Evolutionary conservation across 2,888 invertebrate species (phyloP).

Genomic region (Apeira syringaria): DNA sequence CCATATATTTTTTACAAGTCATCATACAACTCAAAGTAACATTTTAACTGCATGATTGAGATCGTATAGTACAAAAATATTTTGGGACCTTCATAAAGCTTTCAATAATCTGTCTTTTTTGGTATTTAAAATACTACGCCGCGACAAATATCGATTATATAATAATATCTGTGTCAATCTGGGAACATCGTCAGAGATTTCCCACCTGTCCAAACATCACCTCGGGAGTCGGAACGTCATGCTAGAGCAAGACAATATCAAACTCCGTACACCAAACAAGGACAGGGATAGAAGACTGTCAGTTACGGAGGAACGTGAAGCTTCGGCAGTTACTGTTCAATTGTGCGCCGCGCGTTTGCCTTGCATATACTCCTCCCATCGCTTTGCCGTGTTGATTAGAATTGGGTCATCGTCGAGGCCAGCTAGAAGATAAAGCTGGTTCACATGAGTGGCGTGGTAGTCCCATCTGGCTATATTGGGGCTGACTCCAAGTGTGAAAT

Average conservation of each 20-base stretch:
- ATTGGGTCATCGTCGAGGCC: conserved; percentile 93
- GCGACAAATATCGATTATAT: neutral
- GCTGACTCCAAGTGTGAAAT: conserved; percentile 93
- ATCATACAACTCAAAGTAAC: too few species aligned
- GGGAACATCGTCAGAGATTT: neutral
- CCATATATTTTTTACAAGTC: too few species aligned
- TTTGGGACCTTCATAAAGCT: conserved; percentile 2
- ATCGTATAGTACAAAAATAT: conserved; percentile 11
- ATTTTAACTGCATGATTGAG: too few species aligned
- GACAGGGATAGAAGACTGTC: conserved; percentile 20
- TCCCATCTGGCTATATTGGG: conserved; percentile 99
- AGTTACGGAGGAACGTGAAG: conserved; percentile 17
- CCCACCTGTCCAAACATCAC: conserved; percentile 9
- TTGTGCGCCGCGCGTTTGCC: conserved; percentile 98
- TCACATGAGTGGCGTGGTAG: conserved; percentile 99
- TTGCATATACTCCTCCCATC: conserved; percentile 98
- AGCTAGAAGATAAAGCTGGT: conserved; percentile 94
- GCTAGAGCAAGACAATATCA: conserved; percentile 2
- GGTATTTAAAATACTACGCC: conserved; percentile 14
- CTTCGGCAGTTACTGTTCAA: conserved; percentile 67
- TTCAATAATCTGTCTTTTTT: conserved; percentile 13
- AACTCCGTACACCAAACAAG: conserved; percentile 17
- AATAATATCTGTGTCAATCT: neutral
- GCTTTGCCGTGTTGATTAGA: conserved; percentile 91
- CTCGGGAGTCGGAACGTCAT: conserved; percentile 11